Evolutionary conservation across 1,140 invertebrate species (phyloP).

Genomic region (Drosophila pseudoobscura): DNA sequence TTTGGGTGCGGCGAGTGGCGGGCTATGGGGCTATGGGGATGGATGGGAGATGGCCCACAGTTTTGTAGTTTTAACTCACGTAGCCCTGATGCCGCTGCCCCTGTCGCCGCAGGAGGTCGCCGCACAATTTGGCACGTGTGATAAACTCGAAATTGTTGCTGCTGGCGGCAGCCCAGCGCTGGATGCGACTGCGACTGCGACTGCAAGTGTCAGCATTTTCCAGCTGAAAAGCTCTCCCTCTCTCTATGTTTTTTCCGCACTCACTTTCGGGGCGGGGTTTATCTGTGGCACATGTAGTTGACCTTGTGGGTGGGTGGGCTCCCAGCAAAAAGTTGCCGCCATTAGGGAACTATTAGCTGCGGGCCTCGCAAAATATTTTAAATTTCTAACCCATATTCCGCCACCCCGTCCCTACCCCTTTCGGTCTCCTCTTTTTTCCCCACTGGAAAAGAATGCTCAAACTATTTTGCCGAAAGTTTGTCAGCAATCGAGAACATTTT

Average conservation of each 20-base stretch:
- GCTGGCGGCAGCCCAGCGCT: slow-evolving; percentile 16
- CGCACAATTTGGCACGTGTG: slow-evolving; percentile 79
- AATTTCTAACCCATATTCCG: slow-evolving; percentile 23
- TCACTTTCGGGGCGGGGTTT: slow-evolving; percentile 17
- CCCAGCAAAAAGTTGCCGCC: slow-evolving; percentile 49
- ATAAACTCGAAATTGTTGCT: slow-evolving; percentile 79
- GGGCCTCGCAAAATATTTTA: slow-evolving; percentile 43
- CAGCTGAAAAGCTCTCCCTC: slow-evolving; percentile 7
- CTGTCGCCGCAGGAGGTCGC: slow-evolving; percentile 64
- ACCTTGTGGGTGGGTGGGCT: slow-evolving; percentile 50
- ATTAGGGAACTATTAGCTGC: slow-evolving; percentile 72
- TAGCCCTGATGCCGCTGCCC: slow-evolving; percentile 53
- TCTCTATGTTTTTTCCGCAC: slow-evolving; percentile 38
- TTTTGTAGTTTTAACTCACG: slow-evolving; percentile 59
- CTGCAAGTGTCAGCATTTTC: slow-evolving; percentile 53
- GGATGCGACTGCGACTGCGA: slow-evolving; percentile 34
- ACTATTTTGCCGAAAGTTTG: slow-evolving; percentile 34
- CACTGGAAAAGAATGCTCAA: slow-evolving; percentile 7
- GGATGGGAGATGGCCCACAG: slow-evolving; percentile 1
- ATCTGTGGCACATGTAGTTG: slow-evolving; percentile 72
- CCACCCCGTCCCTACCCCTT: background rate
- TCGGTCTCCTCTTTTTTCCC: background rate
- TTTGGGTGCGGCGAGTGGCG: slow-evolving; percentile 15
- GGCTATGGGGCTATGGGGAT: slow-evolving; percentile 6
- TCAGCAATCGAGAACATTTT: slow-evolving; percentile 7